A percentile compares a stretch with the other conserved stretches of the same genome.
Evolutionary conservation across 2,797 vertebrate genomes (phyloP).

Genomic region (Gambelia wislizenii): DNA sequence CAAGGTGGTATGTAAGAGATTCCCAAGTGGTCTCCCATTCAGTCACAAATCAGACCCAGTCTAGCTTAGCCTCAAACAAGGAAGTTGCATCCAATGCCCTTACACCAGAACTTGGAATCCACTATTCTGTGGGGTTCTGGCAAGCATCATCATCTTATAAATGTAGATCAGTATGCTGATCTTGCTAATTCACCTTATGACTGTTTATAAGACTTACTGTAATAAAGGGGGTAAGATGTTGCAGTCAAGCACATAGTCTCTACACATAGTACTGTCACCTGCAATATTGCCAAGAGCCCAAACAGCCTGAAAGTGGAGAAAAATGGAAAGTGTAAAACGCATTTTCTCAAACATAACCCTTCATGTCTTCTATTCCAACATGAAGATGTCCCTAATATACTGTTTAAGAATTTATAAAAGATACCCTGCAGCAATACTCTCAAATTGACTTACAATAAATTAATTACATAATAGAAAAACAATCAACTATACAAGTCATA

Average conservation of each 20-base stretch:
- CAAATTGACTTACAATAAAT: neutral
- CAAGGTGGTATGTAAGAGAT: neutral
- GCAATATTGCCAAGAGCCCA: conserved; percentile 88
- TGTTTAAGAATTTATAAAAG: neutral
- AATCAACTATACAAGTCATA: neutral
- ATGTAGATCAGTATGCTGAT: neutral
- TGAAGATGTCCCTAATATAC: neutral
- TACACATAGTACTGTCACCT: conserved; percentile 86
- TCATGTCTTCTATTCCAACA: neutral
- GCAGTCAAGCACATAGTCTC: conserved; percentile 86
- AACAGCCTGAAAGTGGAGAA: conserved; percentile 79
- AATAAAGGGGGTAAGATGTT: conserved; percentile 84
- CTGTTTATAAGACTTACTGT: conserved; percentile 79
- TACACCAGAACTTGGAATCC: neutral
- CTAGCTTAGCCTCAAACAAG: neutral
- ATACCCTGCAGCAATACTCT: neutral
- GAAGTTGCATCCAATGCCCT: neutral
- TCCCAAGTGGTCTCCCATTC: neutral
- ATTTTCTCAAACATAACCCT: neutral
- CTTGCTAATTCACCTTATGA: neutral
- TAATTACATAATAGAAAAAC: neutral
- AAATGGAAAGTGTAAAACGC: neutral
- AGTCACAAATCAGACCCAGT: neutral
- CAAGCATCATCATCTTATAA: neutral
- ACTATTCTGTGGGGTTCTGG: neutral